Evolutionary conservation across 2,797 vertebrate species (phyloP).

Genomic region (Onychomys arenicola): DNA sequence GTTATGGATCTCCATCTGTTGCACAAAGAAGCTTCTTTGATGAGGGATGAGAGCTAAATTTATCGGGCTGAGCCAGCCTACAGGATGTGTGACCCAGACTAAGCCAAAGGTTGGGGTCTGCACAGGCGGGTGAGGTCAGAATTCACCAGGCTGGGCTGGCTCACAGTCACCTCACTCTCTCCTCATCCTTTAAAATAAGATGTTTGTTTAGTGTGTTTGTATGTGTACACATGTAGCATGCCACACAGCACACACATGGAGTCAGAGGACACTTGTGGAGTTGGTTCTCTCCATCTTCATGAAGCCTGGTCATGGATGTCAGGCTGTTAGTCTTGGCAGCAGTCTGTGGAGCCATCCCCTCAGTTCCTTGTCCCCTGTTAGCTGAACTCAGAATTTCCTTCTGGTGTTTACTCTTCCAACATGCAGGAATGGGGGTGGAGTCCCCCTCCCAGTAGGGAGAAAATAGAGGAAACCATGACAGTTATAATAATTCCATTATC

Average conservation of each 20-base stretch:
- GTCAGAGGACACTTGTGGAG: neutral
- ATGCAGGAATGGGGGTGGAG: neutral
- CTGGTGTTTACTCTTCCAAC: neutral
- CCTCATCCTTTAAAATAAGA: neutral
- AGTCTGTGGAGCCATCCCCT: rapidly evolving
- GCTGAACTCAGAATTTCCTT: neutral
- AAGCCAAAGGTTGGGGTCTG: neutral
- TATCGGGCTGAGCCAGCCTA: neutral
- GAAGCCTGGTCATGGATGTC: neutral
- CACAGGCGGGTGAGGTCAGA: neutral
- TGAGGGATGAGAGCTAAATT: neutral
- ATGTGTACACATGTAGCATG: neutral
- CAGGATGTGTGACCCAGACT: neutral
- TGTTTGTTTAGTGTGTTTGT: neutral
- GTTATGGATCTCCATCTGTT: neutral
- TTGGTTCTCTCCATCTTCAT: neutral
- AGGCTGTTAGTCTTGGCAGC: neutral
- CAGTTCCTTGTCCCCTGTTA: neutral
- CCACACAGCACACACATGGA: neutral
- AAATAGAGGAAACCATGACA: neutral
- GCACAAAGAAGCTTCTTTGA: neutral
- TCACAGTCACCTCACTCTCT: neutral
- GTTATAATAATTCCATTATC: neutral
- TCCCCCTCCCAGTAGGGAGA: rapidly evolving
- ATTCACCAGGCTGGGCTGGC: neutral